phyloP scores from a whole-genome alignment of 2,113 vertebrate species.

The Lampris megalopsis region DNA sequence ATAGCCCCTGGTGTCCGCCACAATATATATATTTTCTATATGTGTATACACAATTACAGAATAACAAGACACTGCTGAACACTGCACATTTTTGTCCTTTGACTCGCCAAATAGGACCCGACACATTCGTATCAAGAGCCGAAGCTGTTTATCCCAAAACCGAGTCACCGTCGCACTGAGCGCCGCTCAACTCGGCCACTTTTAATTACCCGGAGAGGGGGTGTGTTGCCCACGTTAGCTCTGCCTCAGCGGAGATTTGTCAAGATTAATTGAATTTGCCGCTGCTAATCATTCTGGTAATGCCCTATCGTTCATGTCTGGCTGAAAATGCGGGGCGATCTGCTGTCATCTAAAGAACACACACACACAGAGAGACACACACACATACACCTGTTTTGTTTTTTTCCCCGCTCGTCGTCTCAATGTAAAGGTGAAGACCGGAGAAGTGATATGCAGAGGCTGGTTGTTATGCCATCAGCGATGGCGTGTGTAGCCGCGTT shows the following conservation, averaged over 20 bases:
- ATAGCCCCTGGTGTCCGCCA: too few species aligned
- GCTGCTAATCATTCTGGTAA: constrained; percentile 80
- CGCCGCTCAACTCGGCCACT: constrained; percentile 74
- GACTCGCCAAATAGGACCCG: constrained; percentile 72
- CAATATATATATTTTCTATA: neutral
- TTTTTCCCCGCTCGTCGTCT: constrained; percentile 47
- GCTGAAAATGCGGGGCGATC: constrained; percentile 58
- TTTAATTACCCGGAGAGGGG: constrained; percentile 84
- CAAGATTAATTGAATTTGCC: constrained; percentile 86
- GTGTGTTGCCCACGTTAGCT: constrained; percentile 67
- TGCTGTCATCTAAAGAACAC: constrained; percentile 51
- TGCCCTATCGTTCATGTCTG: constrained; percentile 78
- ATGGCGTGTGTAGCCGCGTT: constrained; percentile 33
- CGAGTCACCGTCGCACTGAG: constrained; percentile 59
- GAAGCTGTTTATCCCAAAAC: constrained; percentile 66
- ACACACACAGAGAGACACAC: neutral
- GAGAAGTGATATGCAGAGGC: constrained; percentile 53
- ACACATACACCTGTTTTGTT: constrained; percentile 7
- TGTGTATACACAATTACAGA: neutral
- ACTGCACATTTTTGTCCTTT: constrained; percentile 42
- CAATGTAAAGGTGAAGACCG: constrained; percentile 52
- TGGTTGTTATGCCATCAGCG: constrained; percentile 47
- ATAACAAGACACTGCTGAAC: neutral
- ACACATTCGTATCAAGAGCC: constrained; percentile 68
- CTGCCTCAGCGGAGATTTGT: constrained; percentile 85